These are phyloP conservation scores for Rotaria sp. DNA, from an alignment of 2,888 invertebrate species.

Conservation along the genomic window DNA sequence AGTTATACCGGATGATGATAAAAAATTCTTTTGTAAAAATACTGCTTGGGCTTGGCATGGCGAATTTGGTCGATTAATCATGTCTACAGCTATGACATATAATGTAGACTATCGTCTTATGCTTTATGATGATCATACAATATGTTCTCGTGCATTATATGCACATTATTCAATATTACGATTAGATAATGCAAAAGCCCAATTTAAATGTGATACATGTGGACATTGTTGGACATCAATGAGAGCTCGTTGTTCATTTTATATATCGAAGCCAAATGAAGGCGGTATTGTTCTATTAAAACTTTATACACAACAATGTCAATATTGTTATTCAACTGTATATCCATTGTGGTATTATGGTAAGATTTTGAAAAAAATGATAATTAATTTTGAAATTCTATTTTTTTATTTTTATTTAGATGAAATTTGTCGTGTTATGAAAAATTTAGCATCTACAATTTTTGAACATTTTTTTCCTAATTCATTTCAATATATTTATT, in stretches of 20 bases:
- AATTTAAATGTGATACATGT: background rate
- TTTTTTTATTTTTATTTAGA: background rate
- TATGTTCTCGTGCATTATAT: background rate
- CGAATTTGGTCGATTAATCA: background rate
- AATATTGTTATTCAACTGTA: constrained; percentile 19
- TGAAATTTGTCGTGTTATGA: constrained; percentile 1
- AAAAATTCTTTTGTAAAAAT: background rate
- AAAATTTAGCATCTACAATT: background rate
- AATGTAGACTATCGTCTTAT: constrained; percentile 22
- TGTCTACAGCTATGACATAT: background rate
- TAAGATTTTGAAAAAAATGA: background rate
- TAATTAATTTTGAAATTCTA: background rate
- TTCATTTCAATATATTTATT: background rate
- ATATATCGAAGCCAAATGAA: background rate
- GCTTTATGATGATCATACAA: background rate
- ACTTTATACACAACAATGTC: background rate
- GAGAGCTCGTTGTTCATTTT: background rate
- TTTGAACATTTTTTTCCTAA: background rate
- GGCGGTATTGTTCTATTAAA: background rate
- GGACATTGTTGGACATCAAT: constrained; percentile 22
- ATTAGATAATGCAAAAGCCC: background rate
- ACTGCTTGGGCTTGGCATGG: background rate
- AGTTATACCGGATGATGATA: background rate
- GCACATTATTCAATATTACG: background rate
- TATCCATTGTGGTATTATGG: background rate